Evolutionary conservation across 2,888 invertebrate species (phyloP).

Genomic region (Anthrax anthrax): DNA sequence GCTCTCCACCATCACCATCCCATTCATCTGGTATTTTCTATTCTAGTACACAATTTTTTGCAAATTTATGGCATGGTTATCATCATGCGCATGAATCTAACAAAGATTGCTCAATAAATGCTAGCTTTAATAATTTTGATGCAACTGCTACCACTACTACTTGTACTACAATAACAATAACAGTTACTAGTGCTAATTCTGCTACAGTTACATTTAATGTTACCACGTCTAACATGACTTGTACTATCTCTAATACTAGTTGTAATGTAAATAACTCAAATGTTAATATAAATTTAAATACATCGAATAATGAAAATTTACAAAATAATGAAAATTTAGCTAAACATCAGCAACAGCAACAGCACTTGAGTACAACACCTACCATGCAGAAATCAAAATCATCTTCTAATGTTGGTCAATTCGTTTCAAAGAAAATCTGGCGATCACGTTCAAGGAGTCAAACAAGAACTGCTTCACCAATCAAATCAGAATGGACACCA

Average conservation of each 20-base stretch:
- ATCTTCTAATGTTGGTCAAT: constrained; percentile 72
- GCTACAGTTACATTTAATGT: not conserved
- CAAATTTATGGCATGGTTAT: constrained; percentile 44
- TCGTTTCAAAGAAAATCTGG: constrained; percentile 75
- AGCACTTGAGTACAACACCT: constrained; percentile 36
- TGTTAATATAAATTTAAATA: not conserved
- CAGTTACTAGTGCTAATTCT: not conserved
- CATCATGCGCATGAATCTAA: constrained; percentile 13
- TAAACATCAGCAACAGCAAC: constrained; percentile 38
- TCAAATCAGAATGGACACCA: constrained; percentile 55
- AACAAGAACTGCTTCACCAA: constrained; percentile 39
- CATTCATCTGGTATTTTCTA: constrained; percentile 30
- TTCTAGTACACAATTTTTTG: constrained; percentile 46
- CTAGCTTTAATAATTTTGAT: not conserved
- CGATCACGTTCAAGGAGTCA: constrained; percentile 71
- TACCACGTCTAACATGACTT: not conserved
- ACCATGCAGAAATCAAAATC: constrained; percentile 83
- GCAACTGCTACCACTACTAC: not conserved
- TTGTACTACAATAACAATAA: not conserved
- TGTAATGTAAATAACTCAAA: not conserved
- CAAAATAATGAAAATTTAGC: constrained; percentile 7
- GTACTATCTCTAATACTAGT: not conserved
- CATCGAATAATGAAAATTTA: not conserved
- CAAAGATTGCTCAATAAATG: not conserved
- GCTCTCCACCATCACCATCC: constrained; percentile 7